Evolutionary conservation across 2,888 invertebrate genomes (phyloP).

Genomic region (Eupsilia transversa): DNA sequence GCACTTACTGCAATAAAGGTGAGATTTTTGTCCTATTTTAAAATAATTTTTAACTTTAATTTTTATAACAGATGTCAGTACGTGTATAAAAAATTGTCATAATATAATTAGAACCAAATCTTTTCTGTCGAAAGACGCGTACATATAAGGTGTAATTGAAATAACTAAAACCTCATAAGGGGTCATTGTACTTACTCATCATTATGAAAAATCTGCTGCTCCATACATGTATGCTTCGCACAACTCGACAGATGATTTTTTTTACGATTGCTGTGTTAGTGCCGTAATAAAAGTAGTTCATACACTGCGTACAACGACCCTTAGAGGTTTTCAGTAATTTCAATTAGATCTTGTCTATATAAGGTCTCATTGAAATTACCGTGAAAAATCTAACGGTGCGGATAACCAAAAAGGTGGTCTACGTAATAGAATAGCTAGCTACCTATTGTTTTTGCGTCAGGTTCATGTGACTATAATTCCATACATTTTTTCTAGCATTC

Average conservation of each 20-base stretch:
- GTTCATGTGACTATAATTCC: background rate
- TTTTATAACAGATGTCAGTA: background rate
- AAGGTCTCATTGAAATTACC: background rate
- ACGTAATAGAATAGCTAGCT: background rate
- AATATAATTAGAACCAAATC: background rate
- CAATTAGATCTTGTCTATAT: background rate
- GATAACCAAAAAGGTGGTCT: background rate
- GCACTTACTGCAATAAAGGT: slow-evolving; percentile 90
- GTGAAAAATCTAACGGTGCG: background rate
- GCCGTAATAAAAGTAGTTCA: background rate
- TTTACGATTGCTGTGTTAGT: background rate
- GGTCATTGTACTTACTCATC: background rate
- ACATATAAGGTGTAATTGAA: background rate
- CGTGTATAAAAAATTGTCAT: background rate
- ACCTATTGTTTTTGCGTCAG: background rate
- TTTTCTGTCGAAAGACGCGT: background rate
- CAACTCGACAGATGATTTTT: too few species aligned
- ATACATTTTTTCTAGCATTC: slow-evolving; percentile 79
- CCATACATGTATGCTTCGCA: background rate
- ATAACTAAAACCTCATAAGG: background rate
- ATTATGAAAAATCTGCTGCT: background rate
- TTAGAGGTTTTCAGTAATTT: background rate
- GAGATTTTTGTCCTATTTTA: slow-evolving; percentile 10
- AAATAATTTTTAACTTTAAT: too few species aligned
- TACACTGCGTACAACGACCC: background rate